Percentiles rank a stretch among this genome's conserved stretches.
These are phyloP conservation scores for Malacosoma neustria DNA, from an alignment of 2,888 invertebrate genomes.

Conservation along the genomic window DNA sequence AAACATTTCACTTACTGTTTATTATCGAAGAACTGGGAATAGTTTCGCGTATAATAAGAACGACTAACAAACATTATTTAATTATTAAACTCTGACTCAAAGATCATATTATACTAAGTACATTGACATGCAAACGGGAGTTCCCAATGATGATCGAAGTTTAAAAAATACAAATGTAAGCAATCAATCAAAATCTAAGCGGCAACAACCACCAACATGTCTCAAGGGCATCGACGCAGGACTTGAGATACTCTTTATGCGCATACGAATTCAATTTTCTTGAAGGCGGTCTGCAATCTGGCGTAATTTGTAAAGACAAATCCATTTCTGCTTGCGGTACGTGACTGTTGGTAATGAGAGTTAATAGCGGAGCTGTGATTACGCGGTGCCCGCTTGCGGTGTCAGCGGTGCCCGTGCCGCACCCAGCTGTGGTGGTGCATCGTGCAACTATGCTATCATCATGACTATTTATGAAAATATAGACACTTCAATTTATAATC, in stretches of 20 bases:
- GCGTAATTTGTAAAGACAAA: slow-evolving; percentile 72
- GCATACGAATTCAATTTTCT: slow-evolving; percentile 67
- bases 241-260: slow-evolving; percentile 53
- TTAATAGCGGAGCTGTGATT: slow-evolving; percentile 63
- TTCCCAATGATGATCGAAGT: too few relatives aligned
- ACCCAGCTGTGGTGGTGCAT: slow-evolving; percentile 10
- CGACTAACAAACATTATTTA: too few relatives aligned
- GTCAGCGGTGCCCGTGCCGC: slow-evolving; percentile 18
- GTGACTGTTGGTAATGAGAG: slow-evolving; percentile 69
- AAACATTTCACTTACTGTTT: too few relatives aligned
- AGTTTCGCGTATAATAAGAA: too few relatives aligned
- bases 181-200: too few relatives aligned
- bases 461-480: too few relatives aligned
- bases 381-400: slow-evolving; percentile 35
- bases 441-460: slow-evolving; percentile 5
- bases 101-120: too few relatives aligned
- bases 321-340: slow-evolving; percentile 68
- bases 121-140: too few relatives aligned
- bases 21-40: too few relatives aligned
- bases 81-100: too few relatives aligned
- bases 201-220: slow-evolving; percentile 15
- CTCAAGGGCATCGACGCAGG: slow-evolving; percentile 32
- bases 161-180: too few relatives aligned
- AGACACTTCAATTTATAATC: slow-evolving; percentile 6
- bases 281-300: slow-evolving; percentile 67